A percentile compares a stretch with the other conserved stretches of the same genome.
Evolutionary conservation across 1,140 invertebrate species (phyloP).

Genomic region (Hydropsyche tenuis): DNA sequence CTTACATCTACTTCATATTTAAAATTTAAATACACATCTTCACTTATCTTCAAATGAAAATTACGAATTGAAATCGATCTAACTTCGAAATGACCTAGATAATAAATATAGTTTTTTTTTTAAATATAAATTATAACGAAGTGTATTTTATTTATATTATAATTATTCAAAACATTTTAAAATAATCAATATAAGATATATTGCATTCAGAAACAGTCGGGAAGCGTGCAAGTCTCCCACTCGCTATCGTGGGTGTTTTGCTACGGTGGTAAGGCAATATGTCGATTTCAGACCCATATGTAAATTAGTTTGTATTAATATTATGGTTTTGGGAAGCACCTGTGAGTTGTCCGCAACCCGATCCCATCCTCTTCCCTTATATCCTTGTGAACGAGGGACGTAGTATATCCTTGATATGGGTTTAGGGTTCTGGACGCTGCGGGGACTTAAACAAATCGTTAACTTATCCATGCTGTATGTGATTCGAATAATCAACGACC

Average conservation of each 20-base stretch:
- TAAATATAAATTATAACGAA: no score
- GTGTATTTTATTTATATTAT: no score
- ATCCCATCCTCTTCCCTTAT: not conserved
- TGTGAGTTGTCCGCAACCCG: constrained; percentile 38
- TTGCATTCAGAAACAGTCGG: no score
- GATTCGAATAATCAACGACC: constrained; percentile 49
- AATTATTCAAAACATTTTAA: no score
- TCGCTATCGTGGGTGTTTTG: not conserved
- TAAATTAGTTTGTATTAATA: constrained; percentile 51
- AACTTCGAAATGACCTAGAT: no score
- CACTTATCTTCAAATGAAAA: no score
- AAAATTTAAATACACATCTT: not conserved
- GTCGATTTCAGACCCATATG: constrained; percentile 47
- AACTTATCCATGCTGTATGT: constrained; percentile 49
- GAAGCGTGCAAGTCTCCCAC: not conserved
- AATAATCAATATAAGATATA: no score
- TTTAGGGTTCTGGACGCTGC: constrained; percentile 31
- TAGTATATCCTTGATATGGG: constrained; percentile 45
- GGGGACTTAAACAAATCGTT: constrained; percentile 49
- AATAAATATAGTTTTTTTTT: no score
- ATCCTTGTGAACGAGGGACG: constrained; percentile 10
- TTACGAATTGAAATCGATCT: no score
- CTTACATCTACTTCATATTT: not conserved
- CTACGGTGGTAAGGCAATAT: constrained; percentile 34
- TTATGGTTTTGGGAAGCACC: constrained; percentile 47